Evolutionary conservation across 2,113 vertebrate genomes (phyloP).

Genomic region (Psilopogon haemacephalus): DNA sequence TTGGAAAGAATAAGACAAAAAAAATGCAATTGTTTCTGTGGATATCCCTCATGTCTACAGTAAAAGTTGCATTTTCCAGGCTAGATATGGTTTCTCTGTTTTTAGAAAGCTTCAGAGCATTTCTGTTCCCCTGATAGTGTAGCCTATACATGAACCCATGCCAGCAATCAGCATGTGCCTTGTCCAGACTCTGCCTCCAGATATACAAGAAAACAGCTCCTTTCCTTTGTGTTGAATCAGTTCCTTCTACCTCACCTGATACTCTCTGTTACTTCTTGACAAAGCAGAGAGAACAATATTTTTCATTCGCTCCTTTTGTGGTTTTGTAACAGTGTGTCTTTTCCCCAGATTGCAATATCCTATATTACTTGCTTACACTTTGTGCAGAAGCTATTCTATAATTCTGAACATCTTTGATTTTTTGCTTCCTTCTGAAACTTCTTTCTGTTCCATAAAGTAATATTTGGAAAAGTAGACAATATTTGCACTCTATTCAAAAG

Average conservation of each 20-base stretch:
- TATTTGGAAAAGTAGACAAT: background rate
- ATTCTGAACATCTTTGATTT: background rate
- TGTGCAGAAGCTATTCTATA: background rate
- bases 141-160: background rate
- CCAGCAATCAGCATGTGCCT: background rate
- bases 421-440: background rate
- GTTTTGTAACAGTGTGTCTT: background rate
- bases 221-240: background rate
- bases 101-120: background rate
- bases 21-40: background rate
- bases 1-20: background rate
- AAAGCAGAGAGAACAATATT: background rate
- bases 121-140: background rate
- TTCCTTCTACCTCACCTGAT: background rate
- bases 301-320: background rate
- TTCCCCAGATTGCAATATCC: background rate
- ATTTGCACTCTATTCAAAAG: background rate
- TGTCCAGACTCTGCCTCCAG: background rate
- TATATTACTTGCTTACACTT: background rate
- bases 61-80: background rate
- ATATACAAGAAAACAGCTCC: background rate
- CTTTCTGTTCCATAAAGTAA: background rate
- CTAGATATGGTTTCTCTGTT: background rate
- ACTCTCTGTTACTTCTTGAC: background rate
- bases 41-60: no score